Evolutionary conservation across 2,888 invertebrate genomes (phyloP).

Genomic region (Eristalis tenax): DNA sequence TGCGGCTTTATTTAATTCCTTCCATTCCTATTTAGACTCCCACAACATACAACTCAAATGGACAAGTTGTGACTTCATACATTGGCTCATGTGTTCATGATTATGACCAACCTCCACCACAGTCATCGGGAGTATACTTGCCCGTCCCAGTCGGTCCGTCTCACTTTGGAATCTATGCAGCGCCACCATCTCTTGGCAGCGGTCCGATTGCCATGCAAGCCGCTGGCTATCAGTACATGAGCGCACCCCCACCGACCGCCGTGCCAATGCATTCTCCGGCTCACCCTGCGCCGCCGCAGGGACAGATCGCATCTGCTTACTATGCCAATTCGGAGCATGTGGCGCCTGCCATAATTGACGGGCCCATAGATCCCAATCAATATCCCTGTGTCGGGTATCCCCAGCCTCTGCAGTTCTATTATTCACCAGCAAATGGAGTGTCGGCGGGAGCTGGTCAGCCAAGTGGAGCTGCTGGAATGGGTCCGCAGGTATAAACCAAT

Average conservation of each 20-base stretch:
- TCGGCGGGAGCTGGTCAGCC: slow-evolving; percentile 31
- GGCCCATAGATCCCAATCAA: slow-evolving; percentile 62
- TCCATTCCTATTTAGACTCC: slow-evolving; percentile 50
- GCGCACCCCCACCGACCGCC: slow-evolving; percentile 56
- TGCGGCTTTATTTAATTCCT: neutral
- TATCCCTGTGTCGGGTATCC: slow-evolving; percentile 73
- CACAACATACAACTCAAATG: slow-evolving; percentile 61
- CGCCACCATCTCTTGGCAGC: slow-evolving; percentile 68
- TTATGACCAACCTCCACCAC: slow-evolving; percentile 60
- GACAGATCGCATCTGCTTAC: slow-evolving; percentile 44
- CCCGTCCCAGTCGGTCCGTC: slow-evolving; percentile 73
- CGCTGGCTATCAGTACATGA: slow-evolving; percentile 65
- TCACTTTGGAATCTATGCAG: slow-evolving; percentile 74
- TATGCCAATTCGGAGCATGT: slow-evolving; percentile 49
- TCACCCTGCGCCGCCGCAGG: slow-evolving; percentile 42
- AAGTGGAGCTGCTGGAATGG: neutral
- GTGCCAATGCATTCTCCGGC: slow-evolving; percentile 60
- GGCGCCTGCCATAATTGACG: slow-evolving; percentile 53
- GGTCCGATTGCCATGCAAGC: slow-evolving; percentile 63
- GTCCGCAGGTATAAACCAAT: slow-evolving; percentile 24
- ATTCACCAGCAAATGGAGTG: slow-evolving; percentile 56
- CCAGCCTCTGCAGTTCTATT: slow-evolving; percentile 74
- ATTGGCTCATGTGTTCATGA: slow-evolving; percentile 65
- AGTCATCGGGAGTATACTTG: slow-evolving; percentile 72
- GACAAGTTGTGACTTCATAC: slow-evolving; percentile 54